Evolutionary conservation across 37 sponge, comb jelly and placozoan genomes (phyloP).

Genomic region (Corticium candelabrum): DNA sequence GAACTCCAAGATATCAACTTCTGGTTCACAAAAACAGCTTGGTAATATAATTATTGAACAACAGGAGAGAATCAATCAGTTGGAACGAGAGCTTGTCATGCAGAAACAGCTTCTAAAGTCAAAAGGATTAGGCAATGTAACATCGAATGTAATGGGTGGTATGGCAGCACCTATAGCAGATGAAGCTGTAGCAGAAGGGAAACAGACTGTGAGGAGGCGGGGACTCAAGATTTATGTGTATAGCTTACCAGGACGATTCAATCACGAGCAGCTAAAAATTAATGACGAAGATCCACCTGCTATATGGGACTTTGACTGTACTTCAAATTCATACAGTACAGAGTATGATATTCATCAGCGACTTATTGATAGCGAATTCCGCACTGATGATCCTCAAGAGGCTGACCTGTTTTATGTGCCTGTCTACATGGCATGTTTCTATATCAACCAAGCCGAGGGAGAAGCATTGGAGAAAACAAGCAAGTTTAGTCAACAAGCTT

Average conservation of each 20-base stretch:
- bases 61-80: not conserved
- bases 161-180: not conserved
- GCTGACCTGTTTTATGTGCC: slow-evolving; percentile 45
- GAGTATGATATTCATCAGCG: slow-evolving; percentile 32
- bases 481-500: slow-evolving; percentile 10
- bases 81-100: not conserved
- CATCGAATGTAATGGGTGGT: not conserved
- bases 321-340: slow-evolving; percentile 21
- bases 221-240: slow-evolving; percentile 33
- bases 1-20: not conserved
- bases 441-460: slow-evolving; percentile 28
- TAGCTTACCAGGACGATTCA: slow-evolving; percentile 18
- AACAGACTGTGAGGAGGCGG: not conserved
- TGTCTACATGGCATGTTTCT: slow-evolving; percentile 26
- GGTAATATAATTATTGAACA: not conserved
- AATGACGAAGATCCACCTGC: slow-evolving; percentile 17
- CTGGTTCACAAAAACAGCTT: not conserved
- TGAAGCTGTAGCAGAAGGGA: not conserved
- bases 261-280: slow-evolving; percentile 12
- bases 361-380: slow-evolving; percentile 11
- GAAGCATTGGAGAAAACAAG: slow-evolving; percentile 18
- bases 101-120: not conserved
- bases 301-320: slow-evolving; percentile 36
- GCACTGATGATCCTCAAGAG: slow-evolving; percentile 18
- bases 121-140: not conserved